A percentile compares a stretch with the other conserved stretches of the same genome.
Evolutionary conservation across 2,797 vertebrate species (phyloP).

Genomic region (Stomatorhinus walkeri): DNA sequence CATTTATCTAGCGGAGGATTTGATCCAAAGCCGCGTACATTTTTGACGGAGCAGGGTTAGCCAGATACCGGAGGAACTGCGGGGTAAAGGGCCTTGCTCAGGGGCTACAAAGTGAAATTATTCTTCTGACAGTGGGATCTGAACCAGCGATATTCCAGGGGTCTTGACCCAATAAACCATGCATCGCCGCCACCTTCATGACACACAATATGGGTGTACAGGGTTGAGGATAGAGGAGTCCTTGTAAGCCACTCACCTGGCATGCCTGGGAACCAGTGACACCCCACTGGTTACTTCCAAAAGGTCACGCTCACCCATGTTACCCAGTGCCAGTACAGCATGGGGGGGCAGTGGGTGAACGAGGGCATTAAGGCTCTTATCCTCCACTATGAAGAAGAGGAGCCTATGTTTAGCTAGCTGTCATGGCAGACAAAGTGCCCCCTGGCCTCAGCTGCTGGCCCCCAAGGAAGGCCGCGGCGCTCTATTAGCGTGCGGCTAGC

Average conservation of each 20-base stretch:
- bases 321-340: neutral
- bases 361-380: neutral
- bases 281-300: neutral
- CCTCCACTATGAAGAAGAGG: neutral
- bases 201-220: neutral
- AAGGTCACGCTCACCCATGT: neutral
- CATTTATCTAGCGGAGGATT: neutral
- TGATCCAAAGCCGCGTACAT: neutral
- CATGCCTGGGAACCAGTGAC: neutral
- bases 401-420: constrained; percentile 18
- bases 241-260: neutral
- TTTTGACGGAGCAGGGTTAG: neutral
- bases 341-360: neutral
- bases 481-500: neutral
- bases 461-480: neutral
- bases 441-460: neutral
- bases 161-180: neutral
- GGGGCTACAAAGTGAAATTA: neutral
- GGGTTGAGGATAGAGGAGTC: neutral
- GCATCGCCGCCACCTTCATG: neutral
- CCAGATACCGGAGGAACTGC: neutral
- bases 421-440: constrained; percentile 18
- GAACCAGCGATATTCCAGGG: neutral
- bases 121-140: neutral
- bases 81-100: neutral